A percentile compares a stretch with the other conserved stretches of the same genome.
Evolutionary conservation across 2,888 invertebrate genomes (phyloP).

Genomic region (Hemaris fuciformis): DNA sequence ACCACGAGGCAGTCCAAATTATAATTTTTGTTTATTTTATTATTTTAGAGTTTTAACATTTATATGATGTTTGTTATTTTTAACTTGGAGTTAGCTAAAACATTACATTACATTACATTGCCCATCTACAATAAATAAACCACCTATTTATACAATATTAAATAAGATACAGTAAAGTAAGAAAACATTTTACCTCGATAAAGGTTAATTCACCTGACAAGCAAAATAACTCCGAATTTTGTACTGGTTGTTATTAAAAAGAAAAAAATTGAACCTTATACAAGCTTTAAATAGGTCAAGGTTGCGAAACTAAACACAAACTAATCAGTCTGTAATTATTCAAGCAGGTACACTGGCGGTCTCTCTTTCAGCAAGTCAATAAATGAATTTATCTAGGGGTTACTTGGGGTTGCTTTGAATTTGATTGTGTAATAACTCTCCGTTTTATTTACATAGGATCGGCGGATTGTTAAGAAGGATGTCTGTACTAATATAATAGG

Average conservation of each 20-base stretch:
- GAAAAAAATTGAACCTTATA: not conserved
- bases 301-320: not conserved
- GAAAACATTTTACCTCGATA: too few species aligned
- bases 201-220: too few species aligned
- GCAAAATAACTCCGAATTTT: too few species aligned
- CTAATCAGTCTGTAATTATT: not conserved
- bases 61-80: too few species aligned
- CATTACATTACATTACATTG: too few species aligned
- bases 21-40: too few species aligned
- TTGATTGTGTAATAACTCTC: constrained; percentile 50
- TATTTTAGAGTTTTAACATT: too few species aligned
- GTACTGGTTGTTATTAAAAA: not conserved
- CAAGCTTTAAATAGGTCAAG: not conserved
- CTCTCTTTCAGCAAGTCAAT: constrained; percentile 7
- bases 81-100: too few species aligned
- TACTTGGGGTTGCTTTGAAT: constrained; percentile 24
- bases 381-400: constrained; percentile 37
- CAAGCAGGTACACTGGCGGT: not conserved
- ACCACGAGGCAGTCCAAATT: too few species aligned
- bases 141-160: too few species aligned
- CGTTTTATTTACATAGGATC: constrained; percentile 70
- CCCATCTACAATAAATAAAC: too few species aligned
- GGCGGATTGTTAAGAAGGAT: constrained; percentile 62
- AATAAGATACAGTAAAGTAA: too few species aligned
- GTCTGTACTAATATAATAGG: constrained; percentile 60